Percentiles rank a stretch among this genome's conserved stretches.
phyloP scores from a whole-genome alignment of 2,113 vertebrate species.

The Callipepla squamata region DNA sequence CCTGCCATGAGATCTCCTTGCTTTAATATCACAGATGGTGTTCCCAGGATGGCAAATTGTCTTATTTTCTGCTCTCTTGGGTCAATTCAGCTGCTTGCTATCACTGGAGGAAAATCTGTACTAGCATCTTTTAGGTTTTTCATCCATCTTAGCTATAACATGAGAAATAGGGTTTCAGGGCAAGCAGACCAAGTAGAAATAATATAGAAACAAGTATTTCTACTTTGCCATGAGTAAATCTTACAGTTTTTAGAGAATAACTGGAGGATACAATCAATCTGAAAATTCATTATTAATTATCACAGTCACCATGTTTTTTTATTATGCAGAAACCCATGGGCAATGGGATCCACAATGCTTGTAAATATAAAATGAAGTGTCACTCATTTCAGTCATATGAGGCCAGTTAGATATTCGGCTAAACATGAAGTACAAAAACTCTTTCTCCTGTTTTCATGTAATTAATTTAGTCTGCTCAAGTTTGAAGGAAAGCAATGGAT shows the following conservation, averaged over 20 bases:
- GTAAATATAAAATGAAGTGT: background rate
- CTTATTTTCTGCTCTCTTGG: background rate
- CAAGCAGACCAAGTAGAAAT: background rate
- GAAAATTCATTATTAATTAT: background rate
- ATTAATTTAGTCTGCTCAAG: background rate
- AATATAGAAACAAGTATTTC: background rate
- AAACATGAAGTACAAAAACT: background rate
- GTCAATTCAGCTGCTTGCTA: background rate
- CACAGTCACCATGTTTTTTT: background rate
- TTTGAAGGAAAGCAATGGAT: background rate
- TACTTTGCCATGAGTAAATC: background rate
- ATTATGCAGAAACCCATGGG: background rate
- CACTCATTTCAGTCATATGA: background rate
- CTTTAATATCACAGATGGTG: background rate
- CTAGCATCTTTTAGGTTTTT: background rate
- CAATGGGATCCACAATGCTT: rapidly evolving
- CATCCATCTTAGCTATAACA: background rate
- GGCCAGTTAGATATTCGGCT: background rate
- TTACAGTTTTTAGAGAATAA: background rate
- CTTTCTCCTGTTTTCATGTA: background rate
- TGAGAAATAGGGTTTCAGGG: background rate
- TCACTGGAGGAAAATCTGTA: background rate
- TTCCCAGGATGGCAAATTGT: background rate
- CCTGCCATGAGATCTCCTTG: background rate
- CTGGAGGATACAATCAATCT: background rate